Evolutionary conservation across 2,888 invertebrate genomes (phyloP).

Genomic region (Corbicula japonica): DNA sequence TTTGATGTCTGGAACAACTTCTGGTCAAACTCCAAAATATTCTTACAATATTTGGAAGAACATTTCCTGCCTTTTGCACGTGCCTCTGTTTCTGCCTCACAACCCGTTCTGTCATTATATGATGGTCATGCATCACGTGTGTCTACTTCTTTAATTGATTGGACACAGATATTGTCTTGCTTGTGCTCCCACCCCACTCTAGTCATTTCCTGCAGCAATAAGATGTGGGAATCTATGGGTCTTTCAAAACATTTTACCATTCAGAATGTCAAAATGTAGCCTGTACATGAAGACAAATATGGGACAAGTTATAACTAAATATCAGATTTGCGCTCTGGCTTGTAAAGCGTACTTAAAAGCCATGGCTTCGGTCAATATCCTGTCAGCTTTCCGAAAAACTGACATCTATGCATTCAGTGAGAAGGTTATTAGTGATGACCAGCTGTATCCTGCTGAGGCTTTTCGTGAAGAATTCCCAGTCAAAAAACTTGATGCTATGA

Average conservation of each 20-base stretch:
- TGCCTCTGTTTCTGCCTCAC: background rate
- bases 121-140: constrained; percentile 41
- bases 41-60: constrained; percentile 15
- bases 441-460: constrained; percentile 13
- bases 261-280: constrained; percentile 20
- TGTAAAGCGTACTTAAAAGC: constrained; percentile 20
- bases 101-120: constrained; percentile 19
- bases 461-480: background rate
- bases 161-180: constrained; percentile 35
- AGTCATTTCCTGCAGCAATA: no score
- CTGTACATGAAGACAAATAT: constrained; percentile 27
- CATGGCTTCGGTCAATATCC: constrained; percentile 13
- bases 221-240: constrained; percentile 37
- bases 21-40: background rate
- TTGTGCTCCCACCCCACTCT: constrained; percentile 43
- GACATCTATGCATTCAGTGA: no score
- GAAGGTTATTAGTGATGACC: no score
- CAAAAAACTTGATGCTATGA: no score
- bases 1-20: constrained; percentile 1
- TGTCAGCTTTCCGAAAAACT: constrained; percentile 29
- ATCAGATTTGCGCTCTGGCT: constrained; percentile 25
- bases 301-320: constrained; percentile 29
- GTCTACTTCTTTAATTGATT: constrained; percentile 12
- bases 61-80: background rate
- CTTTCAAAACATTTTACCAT: constrained; percentile 43